Percentiles rank a stretch among this genome's conserved stretches.
Conservation (phyloP, 2,888 invertebrate species). For the Aethes cnicana region DNA sequence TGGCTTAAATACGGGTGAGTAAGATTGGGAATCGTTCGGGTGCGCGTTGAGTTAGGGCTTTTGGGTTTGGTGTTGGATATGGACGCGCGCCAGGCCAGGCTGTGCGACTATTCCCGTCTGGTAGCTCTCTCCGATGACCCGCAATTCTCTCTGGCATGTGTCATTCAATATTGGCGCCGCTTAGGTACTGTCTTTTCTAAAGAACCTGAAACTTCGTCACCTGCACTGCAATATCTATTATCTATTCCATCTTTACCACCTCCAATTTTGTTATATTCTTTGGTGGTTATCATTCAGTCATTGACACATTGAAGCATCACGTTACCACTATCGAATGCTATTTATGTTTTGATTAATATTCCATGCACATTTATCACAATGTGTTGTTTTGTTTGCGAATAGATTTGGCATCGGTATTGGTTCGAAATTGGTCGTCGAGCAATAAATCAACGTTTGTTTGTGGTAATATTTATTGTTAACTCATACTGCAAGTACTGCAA, state of each 20-base stretch:
- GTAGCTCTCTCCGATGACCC: conserved; percentile 65
- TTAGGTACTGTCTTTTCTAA: conserved; percentile 42
- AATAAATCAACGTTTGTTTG: conserved; percentile 15
- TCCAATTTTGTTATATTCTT: too few species aligned
- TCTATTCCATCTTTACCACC: not conserved
- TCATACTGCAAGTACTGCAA: not conserved
- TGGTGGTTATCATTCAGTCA: conserved; percentile 3
- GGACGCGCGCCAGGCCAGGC: conserved; percentile 79
- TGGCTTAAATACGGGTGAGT: conserved; percentile 51
- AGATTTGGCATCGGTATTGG: conserved; percentile 46
- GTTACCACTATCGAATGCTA: conserved; percentile 20
- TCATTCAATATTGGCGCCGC: conserved; percentile 65
- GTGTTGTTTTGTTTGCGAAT: conserved; percentile 46
- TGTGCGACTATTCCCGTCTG: conserved; percentile 80
- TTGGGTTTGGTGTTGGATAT: conserved; percentile 52
- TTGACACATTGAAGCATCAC: not conserved
- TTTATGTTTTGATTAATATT: conserved; percentile 33
- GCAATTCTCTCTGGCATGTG: conserved; percentile 62
- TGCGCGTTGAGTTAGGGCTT: conserved; percentile 53
- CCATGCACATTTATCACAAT: conserved; percentile 45
- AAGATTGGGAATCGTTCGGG: conserved; percentile 60
- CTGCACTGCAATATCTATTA: not conserved
- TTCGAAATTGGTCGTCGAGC: conserved; percentile 32
- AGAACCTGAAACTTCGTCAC: not conserved
- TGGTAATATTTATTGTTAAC: conserved; percentile 15